These are phyloP conservation scores for Phlogophora meticulosa DNA, from an alignment of 2,888 invertebrate genomes.

Conservation along the genomic window DNA sequence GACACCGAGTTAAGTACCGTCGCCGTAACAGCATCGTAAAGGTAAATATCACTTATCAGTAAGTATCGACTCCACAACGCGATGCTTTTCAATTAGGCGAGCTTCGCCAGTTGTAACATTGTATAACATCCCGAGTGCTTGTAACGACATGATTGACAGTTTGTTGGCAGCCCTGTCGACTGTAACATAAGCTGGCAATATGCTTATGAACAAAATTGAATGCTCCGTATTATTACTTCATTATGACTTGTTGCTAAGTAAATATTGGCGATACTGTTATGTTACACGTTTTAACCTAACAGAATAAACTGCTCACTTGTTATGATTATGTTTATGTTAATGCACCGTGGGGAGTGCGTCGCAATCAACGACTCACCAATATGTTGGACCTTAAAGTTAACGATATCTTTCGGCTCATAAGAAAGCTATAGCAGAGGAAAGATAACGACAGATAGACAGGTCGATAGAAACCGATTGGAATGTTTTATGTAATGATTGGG, in stretches of 20 bases:
- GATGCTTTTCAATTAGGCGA: constrained; percentile 51
- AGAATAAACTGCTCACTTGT: constrained; percentile 25
- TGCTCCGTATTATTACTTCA: constrained; percentile 60
- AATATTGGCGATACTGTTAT: constrained; percentile 59
- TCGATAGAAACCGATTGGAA: constrained; percentile 64
- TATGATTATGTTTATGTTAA: constrained; percentile 40
- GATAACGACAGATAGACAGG: constrained; percentile 53
- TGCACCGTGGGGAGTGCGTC: constrained; percentile 5
- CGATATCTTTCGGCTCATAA: constrained; percentile 41
- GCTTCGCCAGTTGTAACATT: constrained; percentile 45
- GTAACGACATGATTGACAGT: constrained; percentile 61
- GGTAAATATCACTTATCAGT: constrained; percentile 55
- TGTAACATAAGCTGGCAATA: constrained; percentile 52
- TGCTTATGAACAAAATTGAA: constrained; percentile 64
- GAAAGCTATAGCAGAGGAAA: constrained; percentile 59
- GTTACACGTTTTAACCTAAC: constrained; percentile 38
- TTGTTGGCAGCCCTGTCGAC: constrained; percentile 49
- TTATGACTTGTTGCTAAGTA: constrained; percentile 68
- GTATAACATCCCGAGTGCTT: constrained; percentile 38
- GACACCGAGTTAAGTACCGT: constrained; percentile 35
- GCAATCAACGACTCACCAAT: constrained; percentile 9
- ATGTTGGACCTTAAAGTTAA: constrained; percentile 15
- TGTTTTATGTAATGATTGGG: constrained; percentile 78
- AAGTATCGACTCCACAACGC: constrained; percentile 33
- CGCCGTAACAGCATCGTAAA: constrained; percentile 40